These are phyloP conservation scores for Tiphia femorata DNA, from an alignment of 2,888 invertebrate species.

Conservation along the genomic window DNA sequence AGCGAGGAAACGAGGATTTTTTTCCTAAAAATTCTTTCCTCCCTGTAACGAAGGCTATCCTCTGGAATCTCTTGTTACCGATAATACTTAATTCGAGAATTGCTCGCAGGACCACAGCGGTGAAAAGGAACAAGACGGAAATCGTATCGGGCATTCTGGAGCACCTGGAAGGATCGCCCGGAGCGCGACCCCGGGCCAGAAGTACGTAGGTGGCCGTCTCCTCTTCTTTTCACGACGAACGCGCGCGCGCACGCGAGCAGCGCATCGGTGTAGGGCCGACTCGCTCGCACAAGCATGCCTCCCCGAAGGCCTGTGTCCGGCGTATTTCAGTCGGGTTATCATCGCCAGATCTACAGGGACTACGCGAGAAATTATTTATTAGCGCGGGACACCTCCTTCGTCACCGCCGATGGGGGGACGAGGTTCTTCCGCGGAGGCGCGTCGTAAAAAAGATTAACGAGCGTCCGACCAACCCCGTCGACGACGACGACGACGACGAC, in stretches of 20 bases:
- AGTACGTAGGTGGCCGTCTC: constrained; percentile 22
- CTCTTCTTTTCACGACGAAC: constrained; percentile 18
- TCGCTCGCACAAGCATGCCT: constrained; percentile 33
- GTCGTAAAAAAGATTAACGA: constrained; percentile 67
- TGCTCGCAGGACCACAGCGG: no score
- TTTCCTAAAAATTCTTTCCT: background rate
- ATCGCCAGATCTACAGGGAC: constrained; percentile 68
- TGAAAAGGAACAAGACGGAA: no score
- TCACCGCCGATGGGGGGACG: constrained; percentile 44
- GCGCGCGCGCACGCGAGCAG: background rate
- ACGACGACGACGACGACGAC: constrained; percentile 8
- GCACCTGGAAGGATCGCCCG: background rate
- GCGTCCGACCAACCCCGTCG: constrained; percentile 43
- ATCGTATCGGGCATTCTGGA: no score
- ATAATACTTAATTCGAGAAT: no score
- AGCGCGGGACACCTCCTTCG: constrained; percentile 64
- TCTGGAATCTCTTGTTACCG: no score
- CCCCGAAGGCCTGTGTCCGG: constrained; percentile 53
- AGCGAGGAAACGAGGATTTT: constrained; percentile 10
- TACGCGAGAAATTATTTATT: constrained; percentile 69
- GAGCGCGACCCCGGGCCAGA: background rate
- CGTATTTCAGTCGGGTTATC: constrained; percentile 68
- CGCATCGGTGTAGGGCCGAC: background rate
- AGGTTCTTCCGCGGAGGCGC: constrained; percentile 51
- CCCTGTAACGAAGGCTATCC: no score